Evolutionary conservation across 1,140 invertebrate species (phyloP), one percentile per base, ranked within the genome.

Genomic region (Cydia amplana): DNA sequence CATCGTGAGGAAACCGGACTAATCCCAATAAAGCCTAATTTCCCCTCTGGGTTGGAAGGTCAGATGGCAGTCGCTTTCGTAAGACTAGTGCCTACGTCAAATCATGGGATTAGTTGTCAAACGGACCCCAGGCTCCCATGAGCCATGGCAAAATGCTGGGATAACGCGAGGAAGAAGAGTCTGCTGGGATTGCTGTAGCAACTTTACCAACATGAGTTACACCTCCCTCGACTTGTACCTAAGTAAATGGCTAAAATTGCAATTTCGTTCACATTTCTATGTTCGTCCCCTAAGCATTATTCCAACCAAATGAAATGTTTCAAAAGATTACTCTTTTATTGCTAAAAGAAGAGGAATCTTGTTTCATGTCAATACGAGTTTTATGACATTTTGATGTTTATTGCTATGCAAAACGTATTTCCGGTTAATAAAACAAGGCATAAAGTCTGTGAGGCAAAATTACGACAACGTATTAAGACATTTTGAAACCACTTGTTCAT

Each of bases 381-480:
- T 43, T 70, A 36, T 36, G 14, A 43, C 65, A 43, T 40, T 70
- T 25, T 43, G 7, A 70, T 28, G 65, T 70, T 70, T 70, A 70
- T 10, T 70, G 65, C 65, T 70, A 43, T 70, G 32, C 65, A 36
- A 40, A 70, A 40, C 16, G 32, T 70, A 40, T 70, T 70, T 70
- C 36, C n/a, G 32, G 16, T 2, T 20, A 20, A 70, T 70, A 40
- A 70, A 70, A 18, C 65, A 36, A 12, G n/a, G 6, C 6, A 43
- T 70, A 36, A 67, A 70, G 9, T 70, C 65, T 36, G n/a, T 18
- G n/a, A 40, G 28, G 65, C 18, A 40, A 70, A 65, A 70, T 40
- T 70, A 70, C 32, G 65, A 70, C 5, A 40, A 6, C 28, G 16
- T 25, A 70, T 40, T 40, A 70, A 60, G 20, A 60, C n/a, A 60